Evolutionary conservation across 1,140 invertebrate species (phyloP).

Genomic region (Rhyzopertha dominica): DNA sequence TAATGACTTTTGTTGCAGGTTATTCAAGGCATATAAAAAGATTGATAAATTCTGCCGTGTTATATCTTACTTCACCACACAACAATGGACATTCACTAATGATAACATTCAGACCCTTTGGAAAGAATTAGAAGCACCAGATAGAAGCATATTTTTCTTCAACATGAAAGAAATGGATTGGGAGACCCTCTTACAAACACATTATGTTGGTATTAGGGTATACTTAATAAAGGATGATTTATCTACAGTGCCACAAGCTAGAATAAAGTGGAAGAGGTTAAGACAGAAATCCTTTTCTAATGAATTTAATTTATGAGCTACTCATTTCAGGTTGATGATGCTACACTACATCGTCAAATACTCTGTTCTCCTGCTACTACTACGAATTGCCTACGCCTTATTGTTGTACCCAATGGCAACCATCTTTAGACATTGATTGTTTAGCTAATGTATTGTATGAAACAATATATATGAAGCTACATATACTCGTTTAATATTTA

Average conservation of each 20-base stretch:
- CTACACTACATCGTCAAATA: too few species aligned
- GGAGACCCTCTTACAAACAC: slow-evolving; percentile 54
- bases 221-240: slow-evolving; percentile 70
- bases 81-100: slow-evolving; percentile 62
- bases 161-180: slow-evolving; percentile 56
- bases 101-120: slow-evolving; percentile 53
- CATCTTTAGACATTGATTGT: too few species aligned
- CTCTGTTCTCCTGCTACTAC: too few species aligned
- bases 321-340: too few species aligned
- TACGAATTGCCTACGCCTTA: too few species aligned
- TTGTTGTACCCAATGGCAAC: too few species aligned
- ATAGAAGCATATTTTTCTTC: slow-evolving; percentile 55
- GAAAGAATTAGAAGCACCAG: slow-evolving; percentile 49
- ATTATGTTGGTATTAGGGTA: slow-evolving; percentile 59
- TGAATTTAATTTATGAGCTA: too few species aligned
- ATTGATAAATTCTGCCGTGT: slow-evolving; percentile 61
- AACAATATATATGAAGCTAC: too few species aligned
- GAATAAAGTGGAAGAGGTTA: slow-evolving; percentile 54
- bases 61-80: slow-evolving; percentile 62
- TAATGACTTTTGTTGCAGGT: slow-evolving; percentile 48
- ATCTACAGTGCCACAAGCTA: slow-evolving; percentile 58
- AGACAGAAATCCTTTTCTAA: too few species aligned
- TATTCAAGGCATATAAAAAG: slow-evolving; percentile 62
- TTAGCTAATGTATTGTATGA: too few species aligned
- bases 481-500: too few species aligned